These are phyloP conservation scores for Ectemnius lituratus DNA, from an alignment of 2,888 invertebrate genomes.

Conservation along the genomic window DNA sequence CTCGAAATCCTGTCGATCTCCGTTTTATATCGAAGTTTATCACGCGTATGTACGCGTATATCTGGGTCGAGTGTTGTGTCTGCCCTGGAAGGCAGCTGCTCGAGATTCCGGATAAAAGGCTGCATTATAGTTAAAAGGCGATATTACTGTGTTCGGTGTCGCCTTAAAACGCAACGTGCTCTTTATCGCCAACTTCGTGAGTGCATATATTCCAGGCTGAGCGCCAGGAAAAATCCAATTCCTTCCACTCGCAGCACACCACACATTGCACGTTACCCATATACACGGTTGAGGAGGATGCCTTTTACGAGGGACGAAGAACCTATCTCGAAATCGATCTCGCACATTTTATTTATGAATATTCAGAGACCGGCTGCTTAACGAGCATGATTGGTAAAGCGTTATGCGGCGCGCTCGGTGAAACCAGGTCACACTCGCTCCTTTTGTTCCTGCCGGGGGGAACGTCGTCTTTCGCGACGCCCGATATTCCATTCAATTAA, in stretches of 20 bases:
- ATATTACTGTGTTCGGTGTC: neutral
- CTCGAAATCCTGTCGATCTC: no score
- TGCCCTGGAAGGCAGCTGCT: neutral
- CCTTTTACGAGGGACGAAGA: neutral
- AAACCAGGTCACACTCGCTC: constrained; percentile 21
- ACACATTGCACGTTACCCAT: neutral
- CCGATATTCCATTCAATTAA: constrained; percentile 3
- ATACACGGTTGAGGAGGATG: neutral
- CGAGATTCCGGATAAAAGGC: constrained; percentile 7
- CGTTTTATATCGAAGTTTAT: no score
- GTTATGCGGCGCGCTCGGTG: neutral
- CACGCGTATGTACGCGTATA: neutral
- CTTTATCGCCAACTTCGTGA: neutral
- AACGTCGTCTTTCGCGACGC: neutral
- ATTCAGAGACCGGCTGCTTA: constrained; percentile 29
- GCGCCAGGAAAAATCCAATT: constrained; percentile 4
- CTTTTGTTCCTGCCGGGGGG: constrained; percentile 12
- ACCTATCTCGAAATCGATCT: constrained; percentile 30
- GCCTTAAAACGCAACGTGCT: constrained; percentile 5
- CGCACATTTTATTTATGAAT: constrained; percentile 38
- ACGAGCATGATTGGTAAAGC: constrained; percentile 28
- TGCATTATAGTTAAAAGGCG: neutral
- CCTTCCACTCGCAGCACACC: neutral
- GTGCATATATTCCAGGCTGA: neutral
- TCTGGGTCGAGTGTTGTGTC: neutral